These are phyloP conservation scores for Intellagama lesueurii DNA, from an alignment of 2,797 vertebrate species.

Conservation along the genomic window DNA sequence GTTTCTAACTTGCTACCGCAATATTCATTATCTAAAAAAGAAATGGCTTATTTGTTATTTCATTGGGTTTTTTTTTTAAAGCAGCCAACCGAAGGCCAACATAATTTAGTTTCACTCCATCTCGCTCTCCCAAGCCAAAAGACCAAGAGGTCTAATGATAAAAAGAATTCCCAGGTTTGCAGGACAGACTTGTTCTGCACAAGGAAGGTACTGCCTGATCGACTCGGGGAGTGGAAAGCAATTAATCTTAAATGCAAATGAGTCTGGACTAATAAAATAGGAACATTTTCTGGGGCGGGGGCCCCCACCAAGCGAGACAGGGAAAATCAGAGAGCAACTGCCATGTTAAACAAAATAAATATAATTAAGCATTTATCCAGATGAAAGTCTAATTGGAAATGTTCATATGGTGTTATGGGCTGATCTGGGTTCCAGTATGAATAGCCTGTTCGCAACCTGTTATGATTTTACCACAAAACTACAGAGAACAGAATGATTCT, in stretches of 20 bases:
- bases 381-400: slow-evolving; percentile 51
- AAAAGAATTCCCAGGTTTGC: slow-evolving; percentile 35
- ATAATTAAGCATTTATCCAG: slow-evolving; percentile 35
- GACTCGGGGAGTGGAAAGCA: slow-evolving; percentile 33
- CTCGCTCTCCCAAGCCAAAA: not conserved
- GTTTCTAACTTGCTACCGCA: not conserved
- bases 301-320: slow-evolving; percentile 35
- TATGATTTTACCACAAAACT: not conserved
- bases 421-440: slow-evolving; percentile 44
- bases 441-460: not conserved
- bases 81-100: not conserved
- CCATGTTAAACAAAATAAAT: slow-evolving; percentile 26
- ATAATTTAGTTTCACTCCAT: not conserved
- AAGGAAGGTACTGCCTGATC: slow-evolving; percentile 38
- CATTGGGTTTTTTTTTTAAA: not conserved
- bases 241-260: slow-evolving; percentile 53
- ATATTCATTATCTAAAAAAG: not conserved
- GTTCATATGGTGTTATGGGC: slow-evolving; percentile 54
- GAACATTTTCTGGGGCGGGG: slow-evolving; percentile 58
- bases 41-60: not conserved
- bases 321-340: slow-evolving; percentile 59
- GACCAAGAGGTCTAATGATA: slow-evolving; percentile 23
- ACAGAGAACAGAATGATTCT: not conserved
- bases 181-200: slow-evolving; percentile 17
- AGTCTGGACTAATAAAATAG: slow-evolving; percentile 43